Percentiles rank a stretch among this genome's conserved stretches.
phyloP scores from a whole-genome alignment of 2,113 vertebrate genomes.

The Atlantisia rogersi region DNA sequence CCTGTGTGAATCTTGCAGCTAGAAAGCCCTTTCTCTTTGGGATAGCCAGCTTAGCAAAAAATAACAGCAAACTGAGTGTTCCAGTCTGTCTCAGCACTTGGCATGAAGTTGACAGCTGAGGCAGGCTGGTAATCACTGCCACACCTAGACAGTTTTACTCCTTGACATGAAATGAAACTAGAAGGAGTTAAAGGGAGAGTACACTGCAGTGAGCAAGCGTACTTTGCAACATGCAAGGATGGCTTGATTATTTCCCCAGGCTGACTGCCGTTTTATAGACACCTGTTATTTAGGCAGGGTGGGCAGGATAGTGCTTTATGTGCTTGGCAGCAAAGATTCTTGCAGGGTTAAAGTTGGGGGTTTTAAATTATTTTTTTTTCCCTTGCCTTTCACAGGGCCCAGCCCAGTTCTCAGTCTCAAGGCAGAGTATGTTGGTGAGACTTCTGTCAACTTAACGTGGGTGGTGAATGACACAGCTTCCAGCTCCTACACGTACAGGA shows the following conservation, averaged over 20 bases:
- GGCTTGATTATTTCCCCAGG: not conserved
- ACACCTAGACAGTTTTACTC: not conserved
- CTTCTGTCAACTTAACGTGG: conserved; percentile 65
- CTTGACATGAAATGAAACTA: not conserved
- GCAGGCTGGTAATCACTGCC: not conserved
- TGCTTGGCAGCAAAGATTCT: not conserved
- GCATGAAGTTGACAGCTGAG: not conserved
- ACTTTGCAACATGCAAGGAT: not conserved
- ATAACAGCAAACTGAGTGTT: not conserved
- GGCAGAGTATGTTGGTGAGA: not conserved
- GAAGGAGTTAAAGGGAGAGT: not conserved
- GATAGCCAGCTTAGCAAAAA: not conserved
- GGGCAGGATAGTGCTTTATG: not conserved
- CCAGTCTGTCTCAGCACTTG: not conserved
- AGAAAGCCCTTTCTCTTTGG: not conserved
- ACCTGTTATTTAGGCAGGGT: not conserved
- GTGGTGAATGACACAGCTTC: not conserved
- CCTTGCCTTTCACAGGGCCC: not conserved
- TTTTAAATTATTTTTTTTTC: no score
- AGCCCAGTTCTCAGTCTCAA: not conserved
- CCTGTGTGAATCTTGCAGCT: not conserved
- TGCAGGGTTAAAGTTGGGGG: not conserved
- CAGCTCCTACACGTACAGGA: not conserved
- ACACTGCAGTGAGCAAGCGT: not conserved
- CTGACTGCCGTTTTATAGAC: not conserved